Percentiles rank a stretch among this genome's conserved stretches.
Conservation (phyloP, 1,140 invertebrate species). For the Pissodes strobi region DNA sequence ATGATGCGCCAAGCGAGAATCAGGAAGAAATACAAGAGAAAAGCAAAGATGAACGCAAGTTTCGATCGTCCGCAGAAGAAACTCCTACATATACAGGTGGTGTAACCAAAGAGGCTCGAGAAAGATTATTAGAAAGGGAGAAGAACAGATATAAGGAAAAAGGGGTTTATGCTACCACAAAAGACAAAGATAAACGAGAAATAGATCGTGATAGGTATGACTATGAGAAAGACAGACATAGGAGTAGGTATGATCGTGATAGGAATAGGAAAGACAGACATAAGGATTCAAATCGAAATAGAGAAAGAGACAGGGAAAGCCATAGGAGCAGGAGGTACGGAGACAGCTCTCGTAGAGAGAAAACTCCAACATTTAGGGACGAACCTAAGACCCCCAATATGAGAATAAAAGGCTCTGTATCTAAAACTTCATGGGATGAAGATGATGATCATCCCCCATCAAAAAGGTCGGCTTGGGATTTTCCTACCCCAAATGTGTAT, state of each 20-base stretch:
- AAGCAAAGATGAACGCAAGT: constrained; percentile 66
- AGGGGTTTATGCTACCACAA: constrained; percentile 62
- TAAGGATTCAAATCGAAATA: constrained; percentile 30
- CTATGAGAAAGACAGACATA: background rate
- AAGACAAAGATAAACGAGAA: constrained; percentile 56
- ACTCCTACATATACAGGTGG: constrained; percentile 93
- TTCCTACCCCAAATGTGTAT: constrained; percentile 78
- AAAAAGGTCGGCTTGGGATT: constrained; percentile 85
- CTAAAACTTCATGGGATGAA: constrained; percentile 87
- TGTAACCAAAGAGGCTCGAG: constrained; percentile 77
- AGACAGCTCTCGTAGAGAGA: constrained; percentile 63
- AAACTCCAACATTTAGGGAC: constrained; percentile 73
- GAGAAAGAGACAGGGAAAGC: constrained; percentile 35
- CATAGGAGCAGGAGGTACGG: constrained; percentile 37
- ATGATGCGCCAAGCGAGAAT: constrained; percentile 50
- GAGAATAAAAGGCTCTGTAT: constrained; percentile 69
- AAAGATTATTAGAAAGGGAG: constrained; percentile 71
- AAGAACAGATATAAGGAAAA: constrained; percentile 54
- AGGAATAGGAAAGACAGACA: constrained; percentile 42
- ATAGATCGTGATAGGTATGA: constrained; percentile 35
- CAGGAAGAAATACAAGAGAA: constrained; percentile 48
- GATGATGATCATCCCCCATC: constrained; percentile 70
- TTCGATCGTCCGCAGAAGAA: constrained; percentile 78
- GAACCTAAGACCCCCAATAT: constrained; percentile 80
- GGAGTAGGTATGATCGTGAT: constrained; percentile 12